Base-by-base conservation (phyloP, 2,888 invertebrate species). In the Eubasilissa splendida region DNA sequence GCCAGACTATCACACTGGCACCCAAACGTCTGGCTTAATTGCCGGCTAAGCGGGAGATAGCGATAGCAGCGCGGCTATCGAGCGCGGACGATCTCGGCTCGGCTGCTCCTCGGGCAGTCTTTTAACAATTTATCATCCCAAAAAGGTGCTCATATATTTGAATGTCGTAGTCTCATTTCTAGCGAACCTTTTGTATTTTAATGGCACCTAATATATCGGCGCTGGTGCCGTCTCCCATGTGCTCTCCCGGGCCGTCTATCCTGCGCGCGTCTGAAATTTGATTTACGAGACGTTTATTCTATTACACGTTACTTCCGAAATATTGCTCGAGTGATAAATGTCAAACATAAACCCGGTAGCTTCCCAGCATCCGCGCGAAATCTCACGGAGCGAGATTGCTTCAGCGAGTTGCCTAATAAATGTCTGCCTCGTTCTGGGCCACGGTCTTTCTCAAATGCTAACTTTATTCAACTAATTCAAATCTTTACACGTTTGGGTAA, bases 281-380 rank as follows among this genome's bases (percentile, higher is more conserved):
- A 8, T 66, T 66, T 11, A 12, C 42, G 10, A n/a, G n/a, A 58
- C 58, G 58, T 58, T 58, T 58, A n/a, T 58, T 58, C 58, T n/a
- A 58, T 58, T 58, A 58, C 42, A 42, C 42, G 66, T 50, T 68
- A 68, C 52, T 68, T 12, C 14, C 2, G 66, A 50, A 66, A 11
- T 58, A 58, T n/a, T 58, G 58, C 58, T 58, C 58, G 4, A 9
- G n/a, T 68, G 66, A 68, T 52, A 66, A 42, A 50, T 66, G 66
- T 66, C 66, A 66, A 66, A n/a, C 66, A 42, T 42, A 66, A 66
- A n/a, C 66, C 66, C n/a, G 7, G 66, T 5, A 50, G 12, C 50
- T 0, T 60, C 14, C 22, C 60, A 14, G 7, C 22, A 60, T 60
- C n/a, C 60, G 8, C 11, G 9, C 31, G 42, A 42, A 42, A 42